Percentiles rank a stretch among this genome's conserved stretches.
These are phyloP conservation scores for Frankliniella intonsa DNA, from an alignment of 2,888 invertebrate species.

Conservation along the genomic window DNA sequence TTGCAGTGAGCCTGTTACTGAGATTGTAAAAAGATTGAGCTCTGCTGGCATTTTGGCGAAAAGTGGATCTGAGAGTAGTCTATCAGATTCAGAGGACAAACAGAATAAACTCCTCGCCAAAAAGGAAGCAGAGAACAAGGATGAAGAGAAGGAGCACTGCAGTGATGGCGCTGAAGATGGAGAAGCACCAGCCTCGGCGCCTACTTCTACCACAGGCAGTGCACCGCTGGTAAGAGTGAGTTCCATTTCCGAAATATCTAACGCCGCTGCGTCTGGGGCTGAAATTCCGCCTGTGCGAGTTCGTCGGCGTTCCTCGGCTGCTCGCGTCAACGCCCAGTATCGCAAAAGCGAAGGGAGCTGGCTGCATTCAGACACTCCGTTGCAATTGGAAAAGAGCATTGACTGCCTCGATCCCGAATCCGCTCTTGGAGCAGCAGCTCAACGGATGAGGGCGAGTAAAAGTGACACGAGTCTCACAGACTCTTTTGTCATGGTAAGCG, in stretches of 20 bases:
- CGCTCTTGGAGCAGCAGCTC: background rate
- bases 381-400: background rate
- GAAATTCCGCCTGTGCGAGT: constrained; percentile 37
- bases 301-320: constrained; percentile 40
- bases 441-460: constrained; percentile 71
- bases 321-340: constrained; percentile 38
- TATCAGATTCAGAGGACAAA: constrained; percentile 67
- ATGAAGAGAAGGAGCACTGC: constrained; percentile 44
- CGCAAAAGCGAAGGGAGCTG: background rate
- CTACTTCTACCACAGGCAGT: background rate
- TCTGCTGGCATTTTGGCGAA: constrained; percentile 58
- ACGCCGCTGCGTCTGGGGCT: background rate
- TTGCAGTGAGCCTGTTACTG: constrained; percentile 47
- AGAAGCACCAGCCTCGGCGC: background rate
- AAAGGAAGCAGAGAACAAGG: constrained; percentile 65
- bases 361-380: background rate
- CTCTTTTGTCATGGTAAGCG: constrained; percentile 73
- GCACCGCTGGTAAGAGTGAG: background rate
- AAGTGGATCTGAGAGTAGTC: constrained; percentile 83
- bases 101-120: constrained; percentile 56
- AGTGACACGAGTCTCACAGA: constrained; percentile 87
- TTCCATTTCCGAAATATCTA: background rate
- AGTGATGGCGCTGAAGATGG: constrained; percentile 36
- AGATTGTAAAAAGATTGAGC: constrained; percentile 49
- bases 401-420: constrained; percentile 2